phyloP scores from a whole-genome alignment of 2,888 invertebrate species.

The Macaria notata region DNA sequence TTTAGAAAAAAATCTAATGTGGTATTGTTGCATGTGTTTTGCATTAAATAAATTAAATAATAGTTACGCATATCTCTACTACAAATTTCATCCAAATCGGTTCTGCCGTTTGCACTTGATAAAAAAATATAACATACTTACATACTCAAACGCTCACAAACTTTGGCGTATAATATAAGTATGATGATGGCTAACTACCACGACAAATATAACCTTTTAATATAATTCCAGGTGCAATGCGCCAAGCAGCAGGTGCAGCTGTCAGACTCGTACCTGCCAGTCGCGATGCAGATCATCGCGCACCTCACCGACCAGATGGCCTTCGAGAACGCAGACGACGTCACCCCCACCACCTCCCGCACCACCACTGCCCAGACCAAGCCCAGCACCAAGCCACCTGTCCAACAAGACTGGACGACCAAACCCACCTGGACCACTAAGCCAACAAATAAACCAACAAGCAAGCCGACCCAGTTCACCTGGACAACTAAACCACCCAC shows the following conservation, averaged over 20 bases:
- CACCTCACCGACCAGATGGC: constrained; percentile 84
- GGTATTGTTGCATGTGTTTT: no score
- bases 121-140: no score
- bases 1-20: no score
- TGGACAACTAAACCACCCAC: constrained; percentile 27
- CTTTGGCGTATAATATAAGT: no score
- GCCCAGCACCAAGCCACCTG: constrained; percentile 32
- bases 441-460: constrained; percentile 25
- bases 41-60: no score
- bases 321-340: constrained; percentile 71
- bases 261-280: constrained; percentile 84
- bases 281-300: constrained; percentile 85
- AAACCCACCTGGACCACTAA: constrained; percentile 19
- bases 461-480: constrained; percentile 8
- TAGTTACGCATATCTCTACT: no score
- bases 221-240: constrained; percentile 25
- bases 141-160: no score
- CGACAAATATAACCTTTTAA: no score
- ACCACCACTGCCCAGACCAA: constrained; percentile 28
- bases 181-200: no score
- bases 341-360: constrained; percentile 45
- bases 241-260: constrained; percentile 76
- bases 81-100: no score
- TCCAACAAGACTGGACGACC: constrained; percentile 27
- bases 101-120: no score